A percentile compares a stretch with the other conserved stretches of the same genome.
Evolutionary conservation across 1,140 invertebrate species (phyloP).

Genomic region (Drosophila subobscura): DNA sequence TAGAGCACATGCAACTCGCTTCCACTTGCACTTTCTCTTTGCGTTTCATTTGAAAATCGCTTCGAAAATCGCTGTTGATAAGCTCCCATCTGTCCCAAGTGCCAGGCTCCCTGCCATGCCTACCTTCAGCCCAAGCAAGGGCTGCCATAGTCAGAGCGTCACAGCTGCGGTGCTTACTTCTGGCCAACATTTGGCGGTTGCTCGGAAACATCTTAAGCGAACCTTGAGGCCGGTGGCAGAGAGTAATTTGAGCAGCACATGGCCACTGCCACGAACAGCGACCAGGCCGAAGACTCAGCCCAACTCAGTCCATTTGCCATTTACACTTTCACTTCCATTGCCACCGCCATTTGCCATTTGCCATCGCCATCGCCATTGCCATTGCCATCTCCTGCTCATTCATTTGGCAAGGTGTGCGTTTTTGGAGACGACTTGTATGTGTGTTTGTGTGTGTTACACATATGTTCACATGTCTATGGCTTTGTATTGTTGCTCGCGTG

Average conservation of each 20-base stretch:
- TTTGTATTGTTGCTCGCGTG: conserved; percentile 45
- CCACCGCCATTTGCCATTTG: too few relatives aligned
- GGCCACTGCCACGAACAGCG: background rate
- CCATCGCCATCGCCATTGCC: too few relatives aligned
- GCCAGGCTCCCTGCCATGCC: too few relatives aligned
- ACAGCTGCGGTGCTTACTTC: conserved; percentile 29
- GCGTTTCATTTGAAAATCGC: too few relatives aligned
- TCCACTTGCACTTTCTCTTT: too few relatives aligned
- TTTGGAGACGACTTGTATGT: conserved; percentile 38
- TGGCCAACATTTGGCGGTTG: conserved; percentile 37
- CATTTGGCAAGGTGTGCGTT: conserved; percentile 34
- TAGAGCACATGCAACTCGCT: too few relatives aligned
- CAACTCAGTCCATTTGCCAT: too few relatives aligned
- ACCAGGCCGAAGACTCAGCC: too few relatives aligned
- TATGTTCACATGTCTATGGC: background rate
- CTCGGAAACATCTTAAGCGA: conserved; percentile 40
- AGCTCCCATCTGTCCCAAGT: too few relatives aligned
- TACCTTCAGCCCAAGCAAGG: background rate
- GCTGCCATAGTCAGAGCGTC: background rate
- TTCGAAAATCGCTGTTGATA: too few relatives aligned
- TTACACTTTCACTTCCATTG: too few relatives aligned
- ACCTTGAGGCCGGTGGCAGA: conserved; percentile 38
- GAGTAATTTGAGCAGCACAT: conserved; percentile 43
- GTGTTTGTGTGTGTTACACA: conserved; percentile 16
- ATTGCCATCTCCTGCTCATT: conserved; percentile 4